Percentiles rank a stretch among this genome's conserved stretches.
Evolutionary conservation across 2,888 invertebrate species (phyloP).

Genomic region (Acronicta aceris): DNA sequence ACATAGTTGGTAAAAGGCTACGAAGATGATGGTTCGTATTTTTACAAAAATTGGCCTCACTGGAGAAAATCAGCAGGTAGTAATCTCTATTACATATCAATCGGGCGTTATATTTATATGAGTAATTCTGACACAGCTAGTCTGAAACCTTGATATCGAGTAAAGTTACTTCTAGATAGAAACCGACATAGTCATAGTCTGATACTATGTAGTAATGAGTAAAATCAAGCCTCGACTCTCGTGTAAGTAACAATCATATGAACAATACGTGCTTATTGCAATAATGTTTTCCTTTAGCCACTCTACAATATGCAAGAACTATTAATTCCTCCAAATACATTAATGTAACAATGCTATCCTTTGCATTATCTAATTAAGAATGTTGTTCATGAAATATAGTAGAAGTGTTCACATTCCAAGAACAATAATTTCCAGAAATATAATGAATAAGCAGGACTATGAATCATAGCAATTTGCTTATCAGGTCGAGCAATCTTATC

Average conservation of each 20-base stretch:
- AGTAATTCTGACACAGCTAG: neutral
- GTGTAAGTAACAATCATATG: slow-evolving; percentile 16
- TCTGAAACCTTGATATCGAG: neutral
- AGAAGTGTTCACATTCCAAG: slow-evolving; percentile 11
- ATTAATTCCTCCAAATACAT: neutral
- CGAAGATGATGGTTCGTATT: no score
- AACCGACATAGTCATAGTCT: no score
- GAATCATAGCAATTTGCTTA: slow-evolving; percentile 37
- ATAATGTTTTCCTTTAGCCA: slow-evolving; percentile 8
- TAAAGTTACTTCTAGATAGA: no score
- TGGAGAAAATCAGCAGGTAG: no score
- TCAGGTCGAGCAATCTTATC: slow-evolving; percentile 52
- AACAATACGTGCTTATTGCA: slow-evolving; percentile 18
- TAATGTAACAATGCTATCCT: slow-evolving; percentile 1
- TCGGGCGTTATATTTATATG: slow-evolving; percentile 10
- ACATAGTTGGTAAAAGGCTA: no score
- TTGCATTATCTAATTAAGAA: no score
- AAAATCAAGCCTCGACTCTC: slow-evolving; percentile 8
- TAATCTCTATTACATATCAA: no score
- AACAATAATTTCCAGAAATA: slow-evolving; percentile 11
- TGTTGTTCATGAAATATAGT: slow-evolving; percentile 7
- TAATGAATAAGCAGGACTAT: slow-evolving; percentile 13
- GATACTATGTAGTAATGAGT: slow-evolving; percentile 6
- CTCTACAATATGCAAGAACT: neutral
- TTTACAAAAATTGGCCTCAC: no score